Evolutionary conservation across 2,797 vertebrate species (phyloP), one percentile per base, ranked within the genome.

Genomic region (Sebastolobus alascanus): DNA sequence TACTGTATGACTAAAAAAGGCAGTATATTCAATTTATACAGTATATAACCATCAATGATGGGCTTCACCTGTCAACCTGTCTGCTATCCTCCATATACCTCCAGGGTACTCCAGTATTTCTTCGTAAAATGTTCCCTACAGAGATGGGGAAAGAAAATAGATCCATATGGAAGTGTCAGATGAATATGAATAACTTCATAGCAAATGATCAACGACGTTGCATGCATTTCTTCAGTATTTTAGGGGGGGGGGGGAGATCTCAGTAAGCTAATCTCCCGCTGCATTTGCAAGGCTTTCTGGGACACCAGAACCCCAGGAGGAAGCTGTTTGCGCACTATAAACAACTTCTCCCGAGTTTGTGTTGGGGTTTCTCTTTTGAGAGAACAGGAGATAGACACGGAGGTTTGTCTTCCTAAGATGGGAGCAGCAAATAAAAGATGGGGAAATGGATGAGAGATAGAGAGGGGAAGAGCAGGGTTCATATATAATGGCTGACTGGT

Each of bases 201-300:
- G 55, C n/a, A 64, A 70, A 75, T 82, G 68, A 90, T 84, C 64
- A 46, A 43, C 38, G 2, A 54, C 31, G 58, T 68, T 83, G 56
- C 72, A 81, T 87, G 20, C 1, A 76, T 70, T 77, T 71, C 33
- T 40, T 68, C 27, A n/a, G 58, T 58, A 60, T 85, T 76, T 52
- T n/a, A 54, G 29, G 60, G 55, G 31, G 22, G 8, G 27, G 4
- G 16, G 6, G 4, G 14, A 3, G 4, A 83, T 86, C 59, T 82
- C 75, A 52, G 63, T 82, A 75, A 92, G 77, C 72, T 87, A 87
- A 93, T 90, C 82, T 89, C 80, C 79, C 68, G 29, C 82, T 80
- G 68, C 80, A 84, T 90, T 87, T 84, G 68, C 72, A 61, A 89
- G 64, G 85, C 84, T 92, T 93, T 92, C 87, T 92, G 91, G 90